Evolutionary conservation across 2,888 invertebrate genomes (phyloP), one percentile per base, ranked within the genome.

Genomic region (Thymelicus acteon): DNA sequence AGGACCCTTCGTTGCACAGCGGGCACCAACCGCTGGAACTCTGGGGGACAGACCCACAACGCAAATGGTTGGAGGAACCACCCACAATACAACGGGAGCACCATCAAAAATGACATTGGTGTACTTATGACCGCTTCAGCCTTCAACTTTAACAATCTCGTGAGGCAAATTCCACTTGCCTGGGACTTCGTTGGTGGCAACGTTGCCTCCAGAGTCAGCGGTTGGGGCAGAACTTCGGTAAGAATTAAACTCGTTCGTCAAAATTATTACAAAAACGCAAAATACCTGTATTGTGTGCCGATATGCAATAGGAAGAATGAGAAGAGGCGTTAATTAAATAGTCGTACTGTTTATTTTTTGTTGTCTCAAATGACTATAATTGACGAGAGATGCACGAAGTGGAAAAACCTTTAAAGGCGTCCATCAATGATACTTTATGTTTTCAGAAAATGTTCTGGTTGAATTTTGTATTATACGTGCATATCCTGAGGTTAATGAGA

Each of bases 1-100:
- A 88, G 86, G 72, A 69, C 78, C n/a, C 80, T 85, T 15, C 85
- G 84, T 6, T 80, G 74, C 0, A 82, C 78, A 2, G 83, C 86
- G 1, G 88, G 88, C 72, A 85, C 86, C 7, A 87, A 88, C 81
- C 77, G 76, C 24, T 89, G 87, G 87, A 85, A 83, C 78, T 70
- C 69, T 5, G 90, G 88, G 10, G 90, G 89, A 0, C 70, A 72
- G 12, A 44, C 69, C 5, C 81, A 82, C 78, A 5, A 71, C 8
- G 6, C 86, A n/a, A 40, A 75, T 0, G 81, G 87, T 52, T 83
- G 84, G 80, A 80, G 84, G 2, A 87, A 82, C 15, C 89, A 90
- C 75, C 76, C 77, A 2, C 67, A 85, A 78, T 89, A 88, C 79
- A 67, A 0, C 78, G 19, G 39, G 2, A 60, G 0, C 8, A 62